Evolutionary conservation across 2,797 vertebrate genomes (phyloP).

Genomic region (Anguilla pacifica): DNA sequence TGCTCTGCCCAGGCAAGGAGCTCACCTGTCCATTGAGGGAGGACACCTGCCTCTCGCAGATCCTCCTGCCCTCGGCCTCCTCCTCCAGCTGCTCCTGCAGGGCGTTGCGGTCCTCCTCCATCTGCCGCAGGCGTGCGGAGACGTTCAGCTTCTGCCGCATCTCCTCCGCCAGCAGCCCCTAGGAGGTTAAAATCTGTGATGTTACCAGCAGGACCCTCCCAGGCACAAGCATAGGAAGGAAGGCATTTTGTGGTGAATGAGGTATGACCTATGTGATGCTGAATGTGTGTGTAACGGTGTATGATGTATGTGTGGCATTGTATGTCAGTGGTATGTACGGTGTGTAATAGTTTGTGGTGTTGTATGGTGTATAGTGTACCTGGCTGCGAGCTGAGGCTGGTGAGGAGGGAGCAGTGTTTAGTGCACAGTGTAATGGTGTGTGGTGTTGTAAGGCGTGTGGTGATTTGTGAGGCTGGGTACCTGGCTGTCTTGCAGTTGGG

Average conservation of each 20-base stretch:
- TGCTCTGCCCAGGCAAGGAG: background rate
- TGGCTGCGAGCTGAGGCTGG: conserved; percentile 84
- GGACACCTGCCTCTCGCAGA: conserved; percentile 88
- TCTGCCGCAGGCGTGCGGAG: conserved; percentile 87
- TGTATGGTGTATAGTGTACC: conserved; percentile 71
- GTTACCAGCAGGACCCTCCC: too few species aligned
- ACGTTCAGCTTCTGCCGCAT: conserved; percentile 91
- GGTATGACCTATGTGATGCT: background rate
- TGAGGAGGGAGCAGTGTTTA: too few species aligned
- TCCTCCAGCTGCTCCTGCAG: conserved; percentile 95
- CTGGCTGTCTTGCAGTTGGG: conserved; percentile 93
- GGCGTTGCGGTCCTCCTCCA: conserved; percentile 88
- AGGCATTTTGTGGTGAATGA: too few species aligned
- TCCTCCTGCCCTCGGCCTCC: conserved; percentile 90
- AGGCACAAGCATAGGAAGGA: too few species aligned
- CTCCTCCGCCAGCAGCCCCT: conserved; percentile 95
- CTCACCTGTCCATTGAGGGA: conserved; percentile 89
- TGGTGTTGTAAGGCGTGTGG: background rate
- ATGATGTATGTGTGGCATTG: background rate
- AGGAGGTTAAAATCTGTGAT: background rate
- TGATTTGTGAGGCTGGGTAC: conserved; percentile 56
- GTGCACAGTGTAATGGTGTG: background rate
- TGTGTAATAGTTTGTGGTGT: background rate
- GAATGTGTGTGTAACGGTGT: background rate
- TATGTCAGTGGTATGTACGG: background rate